phyloP scores from a whole-genome alignment of 2,113 vertebrate genomes.

The Myotis lucifugus region DNA sequence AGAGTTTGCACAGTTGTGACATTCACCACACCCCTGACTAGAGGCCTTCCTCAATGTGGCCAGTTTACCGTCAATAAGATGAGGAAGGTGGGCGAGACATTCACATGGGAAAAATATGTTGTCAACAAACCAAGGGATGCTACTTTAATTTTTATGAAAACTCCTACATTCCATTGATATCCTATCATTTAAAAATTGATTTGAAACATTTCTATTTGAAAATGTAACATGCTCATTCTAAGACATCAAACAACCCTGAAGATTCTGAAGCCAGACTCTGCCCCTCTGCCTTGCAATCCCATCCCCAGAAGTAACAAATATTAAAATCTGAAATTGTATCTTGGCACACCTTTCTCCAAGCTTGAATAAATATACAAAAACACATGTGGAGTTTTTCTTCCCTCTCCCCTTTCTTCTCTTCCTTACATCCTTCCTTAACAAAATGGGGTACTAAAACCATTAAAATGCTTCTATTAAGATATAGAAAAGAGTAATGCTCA shows the following conservation, averaged over 20 bases:
- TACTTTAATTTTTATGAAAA: neutral
- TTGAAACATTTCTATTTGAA: conserved; percentile 25
- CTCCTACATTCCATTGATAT: neutral
- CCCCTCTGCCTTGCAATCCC: neutral
- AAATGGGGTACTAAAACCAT: neutral
- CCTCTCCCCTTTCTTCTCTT: neutral
- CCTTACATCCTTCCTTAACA: neutral
- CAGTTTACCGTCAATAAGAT: neutral
- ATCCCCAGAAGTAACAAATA: neutral
- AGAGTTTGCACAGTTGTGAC: neutral
- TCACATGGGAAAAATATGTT: neutral
- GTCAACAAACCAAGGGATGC: neutral
- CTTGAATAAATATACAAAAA: neutral
- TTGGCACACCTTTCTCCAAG: neutral
- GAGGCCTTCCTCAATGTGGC: neutral
- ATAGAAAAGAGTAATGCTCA: neutral
- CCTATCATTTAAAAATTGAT: neutral
- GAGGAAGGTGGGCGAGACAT: neutral
- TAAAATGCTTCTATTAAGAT: neutral
- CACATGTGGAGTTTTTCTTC: neutral
- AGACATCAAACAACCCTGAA: neutral
- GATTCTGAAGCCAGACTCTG: neutral
- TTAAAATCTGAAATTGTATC: neutral
- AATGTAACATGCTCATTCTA: neutral
- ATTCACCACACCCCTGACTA: neutral